A percentile compares a stretch with the other conserved stretches of the same genome.
Conservation (phyloP, 1,140 invertebrate species). For the Monomorium pharaonis region DNA sequence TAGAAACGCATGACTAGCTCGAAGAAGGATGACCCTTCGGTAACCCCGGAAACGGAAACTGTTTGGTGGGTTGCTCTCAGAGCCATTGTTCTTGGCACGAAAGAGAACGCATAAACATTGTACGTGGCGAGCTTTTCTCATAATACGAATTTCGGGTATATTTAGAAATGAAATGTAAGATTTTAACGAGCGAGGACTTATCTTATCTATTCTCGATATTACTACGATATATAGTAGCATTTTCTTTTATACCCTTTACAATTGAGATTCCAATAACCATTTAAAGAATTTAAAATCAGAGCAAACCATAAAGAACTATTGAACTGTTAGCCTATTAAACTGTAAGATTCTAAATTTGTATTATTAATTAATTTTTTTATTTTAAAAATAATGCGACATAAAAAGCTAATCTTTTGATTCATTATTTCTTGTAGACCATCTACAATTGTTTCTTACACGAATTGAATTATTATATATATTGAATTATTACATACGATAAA, state of each 20-base stretch:
- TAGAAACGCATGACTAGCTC: background rate
- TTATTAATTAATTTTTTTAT: background rate
- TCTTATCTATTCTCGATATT: slow-evolving; percentile 5
- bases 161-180: slow-evolving; percentile 45
- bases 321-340: background rate
- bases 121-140: slow-evolving; percentile 31
- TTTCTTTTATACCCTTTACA: background rate
- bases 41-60: slow-evolving; percentile 65
- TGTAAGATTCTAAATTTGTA: background rate
- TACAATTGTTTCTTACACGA: background rate
- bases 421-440: background rate
- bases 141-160: slow-evolving; percentile 42
- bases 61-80: slow-evolving; percentile 59
- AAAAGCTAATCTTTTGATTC: background rate
- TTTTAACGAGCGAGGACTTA: slow-evolving; percentile 31
- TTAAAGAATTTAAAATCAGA: background rate
- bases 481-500: background rate
- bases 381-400: background rate
- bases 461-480: too few species aligned
- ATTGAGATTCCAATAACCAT: background rate
- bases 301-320: background rate
- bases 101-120: slow-evolving; percentile 60
- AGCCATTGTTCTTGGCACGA: slow-evolving; percentile 62
- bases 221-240: background rate
- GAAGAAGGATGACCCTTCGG: slow-evolving; percentile 31